phyloP scores from a whole-genome alignment of 2,113 vertebrate species.

The Oncorhynchus masou region DNA sequence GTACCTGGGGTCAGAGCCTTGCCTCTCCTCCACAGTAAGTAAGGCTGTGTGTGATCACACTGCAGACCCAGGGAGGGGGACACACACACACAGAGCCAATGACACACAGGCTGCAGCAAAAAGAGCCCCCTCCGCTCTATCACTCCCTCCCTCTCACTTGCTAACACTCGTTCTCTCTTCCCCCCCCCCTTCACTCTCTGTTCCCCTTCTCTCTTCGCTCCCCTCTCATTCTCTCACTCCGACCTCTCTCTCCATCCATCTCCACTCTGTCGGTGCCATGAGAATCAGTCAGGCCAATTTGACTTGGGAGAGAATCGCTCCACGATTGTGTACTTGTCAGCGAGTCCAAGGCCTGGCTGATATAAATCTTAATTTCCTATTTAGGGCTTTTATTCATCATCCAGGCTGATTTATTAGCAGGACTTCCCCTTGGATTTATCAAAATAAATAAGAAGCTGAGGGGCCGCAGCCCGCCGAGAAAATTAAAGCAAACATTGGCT shows the following conservation, averaged over 20 bases:
- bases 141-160: slow-evolving; percentile 9
- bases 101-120: slow-evolving; percentile 51
- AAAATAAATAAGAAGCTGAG: not conserved
- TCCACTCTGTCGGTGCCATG: not conserved
- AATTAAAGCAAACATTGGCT: not conserved
- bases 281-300: not conserved
- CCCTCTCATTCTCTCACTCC: slow-evolving; percentile 7
- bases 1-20: slow-evolving; percentile 60
- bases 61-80: slow-evolving; percentile 37
- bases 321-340: slow-evolving; percentile 5
- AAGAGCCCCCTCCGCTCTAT: slow-evolving; percentile 10
- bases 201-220: not conserved
- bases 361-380: slow-evolving; percentile 13
- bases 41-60: slow-evolving; percentile 33
- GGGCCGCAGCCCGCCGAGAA: not conserved
- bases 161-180: slow-evolving; percentile 6
- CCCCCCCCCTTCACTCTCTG: not conserved
- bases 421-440: slow-evolving; percentile 4
- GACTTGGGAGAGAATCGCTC: not conserved
- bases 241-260: slow-evolving; percentile 6
- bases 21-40: slow-evolving; percentile 68
- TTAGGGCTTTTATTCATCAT: slow-evolving; percentile 1
- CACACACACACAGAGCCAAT: slow-evolving; percentile 41
- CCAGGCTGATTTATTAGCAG: not conserved
- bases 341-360: not conserved